These are phyloP conservation scores for Myotis pilosus DNA, from an alignment of 2,797 vertebrate species.

Conservation along the genomic window DNA sequence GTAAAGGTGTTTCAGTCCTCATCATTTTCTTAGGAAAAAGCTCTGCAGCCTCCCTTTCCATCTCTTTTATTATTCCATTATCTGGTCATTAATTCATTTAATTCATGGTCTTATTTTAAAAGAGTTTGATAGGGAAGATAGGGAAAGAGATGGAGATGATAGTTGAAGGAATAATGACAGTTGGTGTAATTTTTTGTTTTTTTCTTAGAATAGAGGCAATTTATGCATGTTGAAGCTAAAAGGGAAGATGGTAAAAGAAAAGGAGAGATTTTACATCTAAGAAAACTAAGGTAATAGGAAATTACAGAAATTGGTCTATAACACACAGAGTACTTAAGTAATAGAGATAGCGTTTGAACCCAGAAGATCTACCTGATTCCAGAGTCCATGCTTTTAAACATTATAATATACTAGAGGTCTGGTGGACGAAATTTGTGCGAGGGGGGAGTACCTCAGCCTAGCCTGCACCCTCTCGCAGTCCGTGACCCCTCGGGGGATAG, in stretches of 20 bases:
- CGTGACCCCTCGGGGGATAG: too few species aligned
- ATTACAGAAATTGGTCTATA: neutral
- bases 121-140: neutral
- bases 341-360: neutral
- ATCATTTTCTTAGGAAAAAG: neutral
- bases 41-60: neutral
- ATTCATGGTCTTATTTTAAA: neutral
- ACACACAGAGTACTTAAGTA: neutral
- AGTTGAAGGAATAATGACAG: neutral
- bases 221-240: slow-evolving; percentile 9
- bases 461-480: too few species aligned
- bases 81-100: neutral
- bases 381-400: neutral
- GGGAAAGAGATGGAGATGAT: neutral
- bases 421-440: too few species aligned
- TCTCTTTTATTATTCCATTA: neutral
- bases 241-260: neutral
- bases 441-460: too few species aligned
- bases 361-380: neutral
- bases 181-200: neutral
- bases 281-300: neutral
- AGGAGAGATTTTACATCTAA: neutral
- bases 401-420: neutral
- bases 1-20: neutral
- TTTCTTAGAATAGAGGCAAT: neutral